Evolutionary conservation across 2,797 vertebrate genomes (phyloP), one percentile per base, ranked within the genome.

Genomic region (Esox lucius): DNA sequence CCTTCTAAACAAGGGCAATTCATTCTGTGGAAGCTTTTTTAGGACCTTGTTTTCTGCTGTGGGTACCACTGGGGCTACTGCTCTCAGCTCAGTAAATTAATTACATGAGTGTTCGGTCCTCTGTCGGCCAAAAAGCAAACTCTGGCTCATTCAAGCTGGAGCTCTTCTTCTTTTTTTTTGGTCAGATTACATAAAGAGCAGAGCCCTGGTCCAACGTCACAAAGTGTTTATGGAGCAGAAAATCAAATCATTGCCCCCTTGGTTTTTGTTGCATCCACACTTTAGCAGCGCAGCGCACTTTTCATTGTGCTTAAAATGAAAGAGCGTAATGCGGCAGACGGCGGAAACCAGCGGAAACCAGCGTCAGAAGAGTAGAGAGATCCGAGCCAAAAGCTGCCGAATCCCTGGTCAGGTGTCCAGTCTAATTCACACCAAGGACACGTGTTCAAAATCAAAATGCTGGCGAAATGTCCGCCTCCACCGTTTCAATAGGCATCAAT

Each of bases 181-280:
- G 86, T 88, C 84, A 90, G 90, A 91, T 87, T 80, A 84, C 83
- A 90, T 90, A 87, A 89, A 88, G 88, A 90, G 75, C 83, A 85
- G 77, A 78, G 84, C 87, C 77, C 86, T 33, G 84, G 86, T 87
- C 88, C 86, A 78, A 89, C 89, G 90, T 88, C 89, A 88, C 76
- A 89, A 89, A 89, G 88, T 92, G 86, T 91, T 92, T 92, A 92
- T 90, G 87, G 86, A 89, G 88, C 90, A 93, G 91, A 90, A 93
- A 92, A 93, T 92, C 85, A 91, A 92, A 90, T 92, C 83, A 89
- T 75, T 87, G 86, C 75, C 84, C 86, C 83, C 77, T 82, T 86
- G 85, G 80, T 91, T 91, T 90, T 84, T 74, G 83, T 84, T 83
- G 82, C 81, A 74, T 90, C 87, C 82, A 56, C 74, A 72, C 87